These are phyloP conservation scores for Amia ocellicauda DNA, from an alignment of 2,113 vertebrate species.

Conservation along the genomic window DNA sequence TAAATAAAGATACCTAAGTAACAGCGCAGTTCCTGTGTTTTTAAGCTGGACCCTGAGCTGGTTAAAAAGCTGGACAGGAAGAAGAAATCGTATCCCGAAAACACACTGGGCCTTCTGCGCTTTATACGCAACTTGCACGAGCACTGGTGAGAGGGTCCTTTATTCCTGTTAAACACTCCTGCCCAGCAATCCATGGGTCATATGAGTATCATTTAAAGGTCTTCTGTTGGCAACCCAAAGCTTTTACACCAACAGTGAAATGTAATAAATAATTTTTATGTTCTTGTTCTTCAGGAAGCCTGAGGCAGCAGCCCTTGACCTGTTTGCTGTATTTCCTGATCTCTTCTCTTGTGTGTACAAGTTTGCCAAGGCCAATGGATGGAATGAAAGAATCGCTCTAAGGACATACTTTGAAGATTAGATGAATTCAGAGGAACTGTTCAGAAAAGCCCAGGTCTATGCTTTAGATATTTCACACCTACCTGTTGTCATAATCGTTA, in stretches of 20 bases:
- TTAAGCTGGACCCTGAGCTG: slow-evolving; percentile 40
- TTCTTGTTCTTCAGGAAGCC: too few species aligned
- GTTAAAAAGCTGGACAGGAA: slow-evolving; percentile 32
- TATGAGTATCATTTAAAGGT: not conserved
- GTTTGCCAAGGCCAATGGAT: slow-evolving; percentile 41
- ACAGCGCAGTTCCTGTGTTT: too few species aligned
- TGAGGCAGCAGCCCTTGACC: slow-evolving; percentile 24
- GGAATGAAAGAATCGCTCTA: slow-evolving; percentile 34
- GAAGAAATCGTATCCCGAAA: slow-evolving; percentile 35
- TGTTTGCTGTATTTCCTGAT: slow-evolving; percentile 37
- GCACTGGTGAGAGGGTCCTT: slow-evolving; percentile 56
- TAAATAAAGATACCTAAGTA: too few species aligned
- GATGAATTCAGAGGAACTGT: too few species aligned
- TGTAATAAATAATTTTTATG: too few species aligned
- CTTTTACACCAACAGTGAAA: too few species aligned
- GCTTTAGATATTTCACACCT: too few species aligned
- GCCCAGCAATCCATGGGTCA: not conserved
- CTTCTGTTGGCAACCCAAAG: not conserved
- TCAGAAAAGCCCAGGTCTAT: too few species aligned
- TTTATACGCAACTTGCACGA: slow-evolving; percentile 43
- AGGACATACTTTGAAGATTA: too few species aligned
- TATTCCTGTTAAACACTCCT: too few species aligned
- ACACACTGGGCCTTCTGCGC: slow-evolving; percentile 38
- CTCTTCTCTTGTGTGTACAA: slow-evolving; percentile 42
- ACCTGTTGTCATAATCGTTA: too few species aligned